These are phyloP conservation scores for Parnassius smintheus DNA, from an alignment of 2,888 invertebrate genomes.

Conservation along the genomic window DNA sequence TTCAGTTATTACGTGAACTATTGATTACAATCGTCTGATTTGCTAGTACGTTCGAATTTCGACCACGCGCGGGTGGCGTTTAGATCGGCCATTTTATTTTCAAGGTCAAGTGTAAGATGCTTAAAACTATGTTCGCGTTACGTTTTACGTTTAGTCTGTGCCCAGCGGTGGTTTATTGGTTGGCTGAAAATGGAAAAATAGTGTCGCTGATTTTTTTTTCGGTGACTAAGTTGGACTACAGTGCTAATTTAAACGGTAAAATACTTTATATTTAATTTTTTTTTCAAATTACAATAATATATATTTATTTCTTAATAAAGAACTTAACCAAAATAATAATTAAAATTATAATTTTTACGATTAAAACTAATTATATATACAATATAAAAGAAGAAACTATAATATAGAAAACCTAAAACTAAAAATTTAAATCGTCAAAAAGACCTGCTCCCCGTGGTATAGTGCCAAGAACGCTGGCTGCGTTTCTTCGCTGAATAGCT, in stretches of 20 bases:
- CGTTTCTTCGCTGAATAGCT: no score
- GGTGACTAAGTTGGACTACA: not conserved
- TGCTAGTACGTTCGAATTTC: constrained; percentile 19
- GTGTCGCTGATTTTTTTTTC: not conserved
- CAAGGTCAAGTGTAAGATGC: constrained; percentile 16
- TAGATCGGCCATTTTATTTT: constrained; percentile 22
- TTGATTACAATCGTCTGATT: constrained; percentile 20
- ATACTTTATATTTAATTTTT: not conserved
- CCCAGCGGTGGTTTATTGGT: constrained; percentile 8
- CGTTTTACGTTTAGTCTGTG: constrained; percentile 19
- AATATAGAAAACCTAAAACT: no score
- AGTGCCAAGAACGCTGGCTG: no score
- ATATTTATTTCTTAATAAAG: no score
- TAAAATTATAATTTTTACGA: no score
- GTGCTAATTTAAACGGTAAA: constrained; percentile 19
- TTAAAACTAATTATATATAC: no score
- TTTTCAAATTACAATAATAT: no score
- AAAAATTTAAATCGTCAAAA: no score
- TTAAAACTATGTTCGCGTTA: constrained; percentile 14
- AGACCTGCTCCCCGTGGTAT: no score
- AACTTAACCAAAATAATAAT: no score
- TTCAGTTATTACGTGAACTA: constrained; percentile 21
- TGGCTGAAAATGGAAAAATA: constrained; percentile 13
- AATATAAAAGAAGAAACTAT: no score
- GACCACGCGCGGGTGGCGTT: constrained; percentile 7